Base-by-base conservation (phyloP, 2,797 vertebrate species). In the Fundulus diaphanus region DNA sequence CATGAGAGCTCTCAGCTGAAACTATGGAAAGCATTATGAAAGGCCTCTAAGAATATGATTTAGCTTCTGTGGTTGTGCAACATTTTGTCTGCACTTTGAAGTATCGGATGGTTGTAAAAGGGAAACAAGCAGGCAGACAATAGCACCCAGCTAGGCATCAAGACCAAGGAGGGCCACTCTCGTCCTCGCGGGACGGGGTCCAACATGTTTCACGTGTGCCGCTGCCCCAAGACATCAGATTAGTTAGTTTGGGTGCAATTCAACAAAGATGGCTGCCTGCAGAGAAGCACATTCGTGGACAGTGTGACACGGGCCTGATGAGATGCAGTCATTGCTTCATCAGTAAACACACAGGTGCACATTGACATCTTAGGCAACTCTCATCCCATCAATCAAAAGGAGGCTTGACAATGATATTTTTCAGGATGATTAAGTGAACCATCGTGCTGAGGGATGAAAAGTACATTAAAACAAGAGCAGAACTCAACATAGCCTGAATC, bases 341-440 rank as follows among this genome's bases (percentile, higher is more conserved):
- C 33, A 37, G 59, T 37, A 37, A 63, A 35, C 5, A 63, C 33
- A 35, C 59, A 37, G 33, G 57, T 22, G 57, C 57, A 61, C 31
- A 33, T 61, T 33, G 57, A 61, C 57, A 35, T 33, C 29, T 33
- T 35, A n/a, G 37, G 27, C 5, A 16, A 15, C 27, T 66, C 63
- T 44, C 40, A 66, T 27, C 40, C 37, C 37, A 66, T 66, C 63
- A 16, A 42, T 66, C 63, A 66, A 66, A 66, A 66, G 63, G 7
- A 66, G 63, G 63, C 63, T 27, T 27, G 37, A 66, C 63, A 42
- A 27, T 42, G 12, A 42, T 42, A 66, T 27, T 44, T 65, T 42
- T 42, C 13, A 66, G 63, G 37, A 66, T 66, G 63, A 44, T 66
- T 66, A 66, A 66, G 37, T 66, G 37, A 66, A n/a, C 11, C 42